A percentile compares a stretch with the other conserved stretches of the same genome.
phyloP scores from a whole-genome alignment of 1,140 invertebrate species.

The Venturia canescens region DNA sequence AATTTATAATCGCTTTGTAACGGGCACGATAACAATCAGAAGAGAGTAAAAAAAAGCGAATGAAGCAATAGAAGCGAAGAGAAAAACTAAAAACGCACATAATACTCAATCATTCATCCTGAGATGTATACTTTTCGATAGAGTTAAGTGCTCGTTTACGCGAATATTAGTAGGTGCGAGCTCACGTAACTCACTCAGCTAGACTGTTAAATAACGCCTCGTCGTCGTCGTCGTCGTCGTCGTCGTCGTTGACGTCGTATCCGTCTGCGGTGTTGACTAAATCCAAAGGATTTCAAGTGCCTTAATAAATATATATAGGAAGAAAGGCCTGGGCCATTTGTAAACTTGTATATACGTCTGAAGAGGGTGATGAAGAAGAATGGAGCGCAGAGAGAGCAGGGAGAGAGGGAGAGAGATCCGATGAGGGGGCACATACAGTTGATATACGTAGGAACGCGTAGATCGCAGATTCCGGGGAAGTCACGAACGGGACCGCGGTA shows the following conservation, averaged over 20 bases:
- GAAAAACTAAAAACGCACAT: constrained; percentile 16
- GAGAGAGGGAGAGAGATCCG: constrained; percentile 25
- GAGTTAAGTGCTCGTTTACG: constrained; percentile 47
- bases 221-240: constrained; percentile 19
- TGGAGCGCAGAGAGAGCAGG: not conserved
- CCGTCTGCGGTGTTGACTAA: constrained; percentile 52
- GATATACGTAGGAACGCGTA: constrained; percentile 2
- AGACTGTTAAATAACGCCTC: constrained; percentile 48
- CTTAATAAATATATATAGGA: constrained; percentile 44
- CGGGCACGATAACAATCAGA: not conserved
- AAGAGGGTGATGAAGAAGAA: constrained; percentile 19
- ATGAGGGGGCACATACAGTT: not conserved
- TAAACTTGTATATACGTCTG: constrained; percentile 9
- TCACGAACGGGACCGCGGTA: constrained; percentile 53
- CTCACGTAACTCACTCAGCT: constrained; percentile 52
- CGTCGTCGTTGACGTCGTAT: constrained; percentile 5
- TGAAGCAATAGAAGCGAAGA: constrained; percentile 2
- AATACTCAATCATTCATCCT: constrained; percentile 30
- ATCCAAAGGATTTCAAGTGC: constrained; percentile 50
- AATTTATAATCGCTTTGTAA: not conserved
- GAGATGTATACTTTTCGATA: constrained; percentile 36
- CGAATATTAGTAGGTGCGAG: constrained; percentile 48
- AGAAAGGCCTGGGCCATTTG: constrained; percentile 6
- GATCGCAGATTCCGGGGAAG: constrained; percentile 52
- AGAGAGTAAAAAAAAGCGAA: not conserved